Percentiles rank a stretch among this genome's conserved stretches.
phyloP scores from a whole-genome alignment of 2,888 invertebrate genomes.

The Apamea monoglypha region DNA sequence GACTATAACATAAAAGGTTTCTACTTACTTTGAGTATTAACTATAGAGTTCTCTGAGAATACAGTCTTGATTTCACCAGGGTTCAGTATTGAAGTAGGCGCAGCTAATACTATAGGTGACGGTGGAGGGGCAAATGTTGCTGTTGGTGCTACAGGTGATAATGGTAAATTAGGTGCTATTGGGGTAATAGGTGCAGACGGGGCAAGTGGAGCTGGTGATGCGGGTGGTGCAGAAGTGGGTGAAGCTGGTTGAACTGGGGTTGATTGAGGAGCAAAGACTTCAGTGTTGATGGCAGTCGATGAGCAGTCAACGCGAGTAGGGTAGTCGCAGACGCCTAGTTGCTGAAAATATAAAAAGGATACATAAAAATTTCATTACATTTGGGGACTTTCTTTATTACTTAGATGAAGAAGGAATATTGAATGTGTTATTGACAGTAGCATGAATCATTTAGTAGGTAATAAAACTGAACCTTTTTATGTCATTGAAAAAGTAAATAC shows the following conservation, averaged over 20 bases:
- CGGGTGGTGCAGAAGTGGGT: slow-evolving; percentile 21
- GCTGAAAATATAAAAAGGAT: slow-evolving; percentile 81
- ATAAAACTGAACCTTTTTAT: background rate
- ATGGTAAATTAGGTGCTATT: slow-evolving; percentile 19
- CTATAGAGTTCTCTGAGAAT: slow-evolving; percentile 72
- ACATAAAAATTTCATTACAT: background rate
- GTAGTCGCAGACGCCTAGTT: slow-evolving; percentile 92
- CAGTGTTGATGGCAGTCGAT: slow-evolving; percentile 56
- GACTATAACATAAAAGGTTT: background rate
- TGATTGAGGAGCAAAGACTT: slow-evolving; percentile 53
- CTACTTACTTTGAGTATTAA: slow-evolving; percentile 78
- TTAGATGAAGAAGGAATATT: background rate
- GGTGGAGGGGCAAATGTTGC: slow-evolving; percentile 27
- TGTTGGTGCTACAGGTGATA: slow-evolving; percentile 24
- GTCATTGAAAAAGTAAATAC: slow-evolving; percentile 23
- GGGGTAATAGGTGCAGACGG: slow-evolving; percentile 34
- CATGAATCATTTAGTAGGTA: background rate
- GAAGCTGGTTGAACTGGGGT: slow-evolving; percentile 26
- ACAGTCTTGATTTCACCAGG: slow-evolving; percentile 61
- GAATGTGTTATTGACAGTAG: slow-evolving; percentile 1
- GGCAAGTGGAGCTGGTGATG: slow-evolving; percentile 25
- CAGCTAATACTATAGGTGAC: slow-evolving; percentile 22
- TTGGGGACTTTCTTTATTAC: background rate
- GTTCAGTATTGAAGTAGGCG: slow-evolving; percentile 35
- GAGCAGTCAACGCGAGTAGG: slow-evolving; percentile 90